phyloP scores from a whole-genome alignment of 2,797 vertebrate genomes.

The Tragelaphus eurycerus region DNA sequence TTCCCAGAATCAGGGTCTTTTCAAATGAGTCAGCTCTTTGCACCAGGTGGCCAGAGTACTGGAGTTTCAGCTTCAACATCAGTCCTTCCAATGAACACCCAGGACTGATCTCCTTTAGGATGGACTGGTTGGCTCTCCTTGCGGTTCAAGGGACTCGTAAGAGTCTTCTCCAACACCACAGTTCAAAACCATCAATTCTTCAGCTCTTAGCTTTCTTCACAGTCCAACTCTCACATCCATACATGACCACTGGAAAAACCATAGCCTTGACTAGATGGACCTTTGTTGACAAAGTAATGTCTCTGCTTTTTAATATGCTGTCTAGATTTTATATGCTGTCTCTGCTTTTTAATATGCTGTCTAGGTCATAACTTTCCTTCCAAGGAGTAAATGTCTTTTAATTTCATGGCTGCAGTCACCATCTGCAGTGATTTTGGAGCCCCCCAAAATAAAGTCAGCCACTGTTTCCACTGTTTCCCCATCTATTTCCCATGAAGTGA shows the following conservation, averaged over 20 bases:
- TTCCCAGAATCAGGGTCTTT: neutral
- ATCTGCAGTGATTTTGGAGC: no score
- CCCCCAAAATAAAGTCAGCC: no score
- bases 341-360: no score
- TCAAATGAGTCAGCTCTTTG: neutral
- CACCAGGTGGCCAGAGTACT: neutral
- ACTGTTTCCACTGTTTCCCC: no score
- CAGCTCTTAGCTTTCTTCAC: accelerated
- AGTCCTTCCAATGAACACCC: neutral
- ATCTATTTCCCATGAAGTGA: no score
- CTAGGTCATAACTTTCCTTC: no score
- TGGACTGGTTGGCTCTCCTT: neutral
- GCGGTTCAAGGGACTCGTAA: neutral
- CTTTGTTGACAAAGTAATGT: no score
- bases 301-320: no score
- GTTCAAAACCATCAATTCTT: neutral
- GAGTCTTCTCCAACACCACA: neutral
- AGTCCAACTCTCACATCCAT: neutral
- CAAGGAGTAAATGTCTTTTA: no score
- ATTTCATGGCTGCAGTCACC: no score
- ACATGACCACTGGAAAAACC: neutral
- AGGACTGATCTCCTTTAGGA: neutral
- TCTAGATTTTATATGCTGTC: no score
- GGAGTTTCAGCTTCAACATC: neutral
- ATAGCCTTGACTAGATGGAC: neutral